These are phyloP conservation scores for Lycaena phlaeas DNA, from an alignment of 2,888 invertebrate genomes.

Conservation along the genomic window DNA sequence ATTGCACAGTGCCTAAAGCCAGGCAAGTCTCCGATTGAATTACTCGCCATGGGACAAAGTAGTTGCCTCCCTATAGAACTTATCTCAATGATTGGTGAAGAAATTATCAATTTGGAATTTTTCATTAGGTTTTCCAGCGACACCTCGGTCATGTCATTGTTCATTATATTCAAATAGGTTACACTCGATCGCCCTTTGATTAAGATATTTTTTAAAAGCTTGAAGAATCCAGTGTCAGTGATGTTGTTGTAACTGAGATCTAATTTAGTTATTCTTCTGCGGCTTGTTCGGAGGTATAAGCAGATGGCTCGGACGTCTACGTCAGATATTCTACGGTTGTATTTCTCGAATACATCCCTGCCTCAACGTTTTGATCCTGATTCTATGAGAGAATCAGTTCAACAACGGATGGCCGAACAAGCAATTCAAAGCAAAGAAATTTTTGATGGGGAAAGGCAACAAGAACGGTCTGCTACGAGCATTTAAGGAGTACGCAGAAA, in stretches of 20 bases:
- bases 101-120: constrained; percentile 46
- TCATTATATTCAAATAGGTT: constrained; percentile 68
- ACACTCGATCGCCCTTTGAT: constrained; percentile 58
- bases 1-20: too few species aligned
- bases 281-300: constrained; percentile 52
- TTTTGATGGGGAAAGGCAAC: too few species aligned
- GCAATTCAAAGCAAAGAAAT: too few species aligned
- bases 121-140: constrained; percentile 48
- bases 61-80: too few species aligned
- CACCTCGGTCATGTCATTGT: constrained; percentile 61
- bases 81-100: too few species aligned
- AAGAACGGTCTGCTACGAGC: too few species aligned
- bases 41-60: too few species aligned
- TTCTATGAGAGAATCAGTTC: too few species aligned
- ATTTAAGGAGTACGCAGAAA: too few species aligned
- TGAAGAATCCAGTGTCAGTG: constrained; percentile 60
- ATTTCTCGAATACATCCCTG: constrained; percentile 57
- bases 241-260: constrained; percentile 73
- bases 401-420: too few species aligned
- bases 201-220: constrained; percentile 50
- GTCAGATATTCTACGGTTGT: constrained; percentile 52
- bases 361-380: too few species aligned
- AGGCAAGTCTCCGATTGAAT: too few species aligned
- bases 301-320: constrained; percentile 63
- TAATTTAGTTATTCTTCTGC: constrained; percentile 54